These are phyloP conservation scores for Catamblyrhynchus diadema DNA, from an alignment of 2,797 vertebrate genomes.

Conservation along the genomic window DNA sequence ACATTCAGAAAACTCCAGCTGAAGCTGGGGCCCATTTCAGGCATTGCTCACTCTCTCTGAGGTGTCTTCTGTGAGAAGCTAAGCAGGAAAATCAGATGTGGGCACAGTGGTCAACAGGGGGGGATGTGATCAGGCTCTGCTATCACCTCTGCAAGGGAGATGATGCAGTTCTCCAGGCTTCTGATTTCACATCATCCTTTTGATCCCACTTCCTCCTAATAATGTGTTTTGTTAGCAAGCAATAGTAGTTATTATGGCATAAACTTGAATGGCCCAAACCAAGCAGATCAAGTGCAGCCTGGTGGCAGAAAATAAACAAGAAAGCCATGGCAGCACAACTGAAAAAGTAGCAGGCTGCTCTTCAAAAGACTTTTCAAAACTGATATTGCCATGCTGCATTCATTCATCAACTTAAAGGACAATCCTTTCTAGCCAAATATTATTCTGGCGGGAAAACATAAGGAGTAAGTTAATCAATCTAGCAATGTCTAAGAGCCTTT, in stretches of 20 bases:
- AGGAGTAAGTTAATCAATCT: neutral
- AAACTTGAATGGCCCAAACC: neutral
- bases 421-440: neutral
- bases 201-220: neutral
- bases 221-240: neutral
- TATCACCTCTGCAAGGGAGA: neutral
- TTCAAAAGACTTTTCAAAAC: conserved; percentile 10
- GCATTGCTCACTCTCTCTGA: rapidly evolving
- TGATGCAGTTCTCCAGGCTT: neutral
- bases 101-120: neutral
- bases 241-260: neutral
- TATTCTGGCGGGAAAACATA: conserved; percentile 15
- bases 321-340: neutral
- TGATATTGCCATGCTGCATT: neutral
- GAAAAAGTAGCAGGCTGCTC: neutral
- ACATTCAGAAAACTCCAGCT: neutral
- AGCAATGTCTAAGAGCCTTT: neutral
- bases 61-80: neutral
- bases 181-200: neutral
- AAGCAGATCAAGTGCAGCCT: neutral
- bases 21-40: neutral
- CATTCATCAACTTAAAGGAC: neutral
- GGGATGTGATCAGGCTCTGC: neutral
- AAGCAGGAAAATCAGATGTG: neutral
- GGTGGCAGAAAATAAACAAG: neutral